These are phyloP conservation scores for Pollenia labialis DNA, from an alignment of 2,888 invertebrate species.

Conservation along the genomic window DNA sequence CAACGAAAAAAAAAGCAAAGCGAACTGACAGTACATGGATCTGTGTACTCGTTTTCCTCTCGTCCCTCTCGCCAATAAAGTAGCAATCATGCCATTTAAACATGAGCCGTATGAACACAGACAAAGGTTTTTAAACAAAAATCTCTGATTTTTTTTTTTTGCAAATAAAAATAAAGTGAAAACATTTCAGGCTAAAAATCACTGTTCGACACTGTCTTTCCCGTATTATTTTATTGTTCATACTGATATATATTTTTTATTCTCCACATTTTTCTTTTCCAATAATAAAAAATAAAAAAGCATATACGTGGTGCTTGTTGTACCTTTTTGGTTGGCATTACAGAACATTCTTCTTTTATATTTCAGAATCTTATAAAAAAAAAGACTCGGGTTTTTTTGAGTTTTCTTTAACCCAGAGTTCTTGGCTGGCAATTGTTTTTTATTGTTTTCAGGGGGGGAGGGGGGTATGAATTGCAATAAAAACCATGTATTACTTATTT, in stretches of 20 bases:
- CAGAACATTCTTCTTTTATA: slow-evolving; percentile 14
- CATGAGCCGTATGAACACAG: no score
- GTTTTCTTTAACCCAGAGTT: slow-evolving; percentile 8
- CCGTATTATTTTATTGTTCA: slow-evolving; percentile 20
- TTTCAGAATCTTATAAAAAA: slow-evolving; percentile 47
- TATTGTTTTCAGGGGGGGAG: slow-evolving; percentile 49
- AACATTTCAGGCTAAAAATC: background rate
- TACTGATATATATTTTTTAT: background rate
- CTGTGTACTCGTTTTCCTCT: no score
- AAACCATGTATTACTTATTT: slow-evolving; percentile 44
- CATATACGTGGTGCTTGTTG: slow-evolving; percentile 38
- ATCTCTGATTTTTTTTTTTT: no score
- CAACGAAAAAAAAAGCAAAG: no score
- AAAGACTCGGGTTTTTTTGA: slow-evolving; percentile 30
- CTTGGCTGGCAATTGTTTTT: slow-evolving; percentile 65
- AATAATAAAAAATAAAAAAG: slow-evolving; percentile 3
- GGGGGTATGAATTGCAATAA: slow-evolving; percentile 57
- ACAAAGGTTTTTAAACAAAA: no score
- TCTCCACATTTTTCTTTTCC: background rate
- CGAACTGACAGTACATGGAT: no score
- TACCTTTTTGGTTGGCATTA: slow-evolving; percentile 37
- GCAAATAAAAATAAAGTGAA: background rate
- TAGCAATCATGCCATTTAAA: no score
- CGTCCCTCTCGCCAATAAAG: no score
- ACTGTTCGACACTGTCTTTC: slow-evolving; percentile 17